Base-by-base conservation (phyloP, 2,113 vertebrate genomes). In the Spea bombifrons region DNA sequence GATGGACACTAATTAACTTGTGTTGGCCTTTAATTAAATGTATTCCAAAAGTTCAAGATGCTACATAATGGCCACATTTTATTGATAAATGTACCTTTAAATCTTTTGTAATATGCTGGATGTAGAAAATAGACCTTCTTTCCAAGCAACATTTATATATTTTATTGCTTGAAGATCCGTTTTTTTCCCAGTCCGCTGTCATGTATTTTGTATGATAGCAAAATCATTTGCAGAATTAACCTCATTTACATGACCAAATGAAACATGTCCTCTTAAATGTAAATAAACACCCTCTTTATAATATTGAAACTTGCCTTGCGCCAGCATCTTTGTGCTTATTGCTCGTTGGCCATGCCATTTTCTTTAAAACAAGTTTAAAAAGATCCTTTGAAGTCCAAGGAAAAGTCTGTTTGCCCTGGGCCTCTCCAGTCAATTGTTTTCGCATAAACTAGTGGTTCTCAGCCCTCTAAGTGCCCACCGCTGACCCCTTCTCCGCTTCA, bases 401-500 rank as follows among this genome's bases (percentile, higher is more conserved):
- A 74, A 78, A 49, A 83, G 81, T 78, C 73, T 80, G 5, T 52
- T 5, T 47, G 76, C 80, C 49, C 63, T 44, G 66, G 70, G 82
- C 53, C 61, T 64, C 44, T 67, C 2, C 65, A 53, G 49, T 47
- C 83, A 47, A 65, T 55, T 76, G 46, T 15, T 71, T 71, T 71
- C 67, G 64, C n/a, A 66, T 66, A 43, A 66, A 65, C 69, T n/a
- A 53, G 61, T 71, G 59, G 66, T 79, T 57, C 63, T 55, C 47
- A 78, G 76, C 68, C 65, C 55, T 78, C 64, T 77, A 78, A 4
- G 52, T 3, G 6, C 53, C 79, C 49, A 0, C 13, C 13, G 7
- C 84, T 84, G 83, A 82, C 85, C 70, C 80, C 73, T 84, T 5
- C 1, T 71, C 15, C 66, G 30, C 43, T 53, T 66, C 61, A 61